A percentile compares a stretch with the other conserved stretches of the same genome.
Conservation (phyloP, 2,888 invertebrate species). For the Catonia carolina region DNA sequence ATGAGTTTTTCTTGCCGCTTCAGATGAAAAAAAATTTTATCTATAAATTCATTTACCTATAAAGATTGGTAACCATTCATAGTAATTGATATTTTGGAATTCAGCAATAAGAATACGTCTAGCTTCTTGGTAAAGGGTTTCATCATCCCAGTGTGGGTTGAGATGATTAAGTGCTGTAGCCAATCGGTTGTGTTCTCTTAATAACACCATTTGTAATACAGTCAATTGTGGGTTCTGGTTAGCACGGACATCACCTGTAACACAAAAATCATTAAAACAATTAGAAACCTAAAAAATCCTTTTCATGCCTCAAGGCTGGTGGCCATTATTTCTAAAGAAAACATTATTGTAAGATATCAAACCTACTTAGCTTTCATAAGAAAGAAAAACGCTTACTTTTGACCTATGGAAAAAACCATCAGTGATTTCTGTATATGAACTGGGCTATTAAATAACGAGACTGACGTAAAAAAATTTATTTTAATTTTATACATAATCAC, state of each 20-base stretch:
- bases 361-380: no score
- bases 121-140: conserved; percentile 64
- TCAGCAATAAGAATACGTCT: conserved; percentile 66
- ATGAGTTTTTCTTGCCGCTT: no score
- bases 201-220: conserved; percentile 63
- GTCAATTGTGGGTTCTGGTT: conserved; percentile 73
- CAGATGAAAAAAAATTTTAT: no score
- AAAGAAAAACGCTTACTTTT: no score
- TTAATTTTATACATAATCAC: no score
- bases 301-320: background rate
- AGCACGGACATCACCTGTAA: conserved; percentile 63
- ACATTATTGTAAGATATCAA: no score
- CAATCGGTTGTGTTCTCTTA: conserved; percentile 74
- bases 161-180: conserved; percentile 54
- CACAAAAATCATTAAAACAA: conserved; percentile 18
- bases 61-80: conserved; percentile 71
- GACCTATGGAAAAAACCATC: no score
- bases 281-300: no score
- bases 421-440: no score
- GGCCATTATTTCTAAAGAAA: no score
- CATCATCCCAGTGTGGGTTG: conserved; percentile 71
- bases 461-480: no score
- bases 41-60: conserved; percentile 53
- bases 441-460: no score
- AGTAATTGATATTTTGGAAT: conserved; percentile 71